Evolutionary conservation across 2,888 invertebrate genomes (phyloP).

Genomic region (Podabrus alpinus): DNA sequence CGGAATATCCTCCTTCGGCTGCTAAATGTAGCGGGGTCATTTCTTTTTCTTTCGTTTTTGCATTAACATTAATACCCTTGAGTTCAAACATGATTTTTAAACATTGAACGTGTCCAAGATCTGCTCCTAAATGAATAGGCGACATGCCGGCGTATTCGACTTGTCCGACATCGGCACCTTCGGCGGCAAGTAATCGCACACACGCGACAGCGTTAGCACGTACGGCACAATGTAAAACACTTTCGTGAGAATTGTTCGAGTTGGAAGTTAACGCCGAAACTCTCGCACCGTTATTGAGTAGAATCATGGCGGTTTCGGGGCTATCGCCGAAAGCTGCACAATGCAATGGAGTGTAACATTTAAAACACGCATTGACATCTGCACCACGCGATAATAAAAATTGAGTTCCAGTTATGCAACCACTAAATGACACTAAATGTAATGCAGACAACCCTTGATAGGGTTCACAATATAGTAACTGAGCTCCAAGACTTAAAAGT

Average conservation of each 20-base stretch:
- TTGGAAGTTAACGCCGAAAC: slow-evolving; percentile 69
- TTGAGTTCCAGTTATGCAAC: slow-evolving; percentile 72
- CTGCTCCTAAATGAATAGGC: slow-evolving; percentile 80
- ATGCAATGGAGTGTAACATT: slow-evolving; percentile 82
- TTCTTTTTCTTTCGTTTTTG: slow-evolving; percentile 73
- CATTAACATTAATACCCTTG: slow-evolving; percentile 72
- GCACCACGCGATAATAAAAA: slow-evolving; percentile 71
- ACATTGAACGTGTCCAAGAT: slow-evolving; percentile 77
- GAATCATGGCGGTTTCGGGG: slow-evolving; percentile 75
- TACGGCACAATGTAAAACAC: slow-evolving; percentile 82
- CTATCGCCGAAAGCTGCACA: slow-evolving; percentile 90
- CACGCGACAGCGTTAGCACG: slow-evolving; percentile 83
- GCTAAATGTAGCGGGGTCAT: slow-evolving; percentile 84
- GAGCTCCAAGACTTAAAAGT: slow-evolving; percentile 70
- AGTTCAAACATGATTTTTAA: slow-evolving; percentile 75
- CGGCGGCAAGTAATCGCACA: slow-evolving; percentile 72
- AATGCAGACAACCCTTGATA: slow-evolving; percentile 73
- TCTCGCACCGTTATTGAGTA: slow-evolving; percentile 73
- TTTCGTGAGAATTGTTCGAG: slow-evolving; percentile 68
- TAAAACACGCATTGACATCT: slow-evolving; percentile 70
- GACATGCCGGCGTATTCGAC: slow-evolving; percentile 77
- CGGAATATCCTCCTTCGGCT: slow-evolving; percentile 83
- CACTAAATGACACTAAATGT: slow-evolving; percentile 78
- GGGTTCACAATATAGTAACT: slow-evolving; percentile 71
- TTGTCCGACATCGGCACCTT: slow-evolving; percentile 76